A percentile compares a stretch with the other conserved stretches of the same genome.
Evolutionary conservation across 2,797 vertebrate species (phyloP).

Genomic region (Chloroceryle amazona): DNA sequence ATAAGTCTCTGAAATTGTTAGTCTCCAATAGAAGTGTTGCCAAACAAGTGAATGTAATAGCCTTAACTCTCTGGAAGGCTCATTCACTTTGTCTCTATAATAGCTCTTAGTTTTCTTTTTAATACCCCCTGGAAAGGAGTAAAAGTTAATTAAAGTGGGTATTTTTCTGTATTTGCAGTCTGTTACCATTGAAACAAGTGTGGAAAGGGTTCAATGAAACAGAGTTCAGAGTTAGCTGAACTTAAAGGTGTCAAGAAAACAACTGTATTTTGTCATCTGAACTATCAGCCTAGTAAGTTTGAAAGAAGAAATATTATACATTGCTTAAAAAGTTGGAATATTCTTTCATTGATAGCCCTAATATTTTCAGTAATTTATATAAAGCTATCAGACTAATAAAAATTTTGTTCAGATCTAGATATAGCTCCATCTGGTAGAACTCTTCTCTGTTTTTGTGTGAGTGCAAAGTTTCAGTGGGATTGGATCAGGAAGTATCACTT

Average conservation of each 20-base stretch:
- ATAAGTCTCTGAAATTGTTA: slow-evolving; percentile 65
- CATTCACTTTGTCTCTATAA: slow-evolving; percentile 31
- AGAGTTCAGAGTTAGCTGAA: neutral
- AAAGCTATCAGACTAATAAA: neutral
- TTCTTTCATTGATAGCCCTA: neutral
- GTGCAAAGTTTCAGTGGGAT: neutral
- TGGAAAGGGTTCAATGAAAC: neutral
- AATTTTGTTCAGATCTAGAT: neutral
- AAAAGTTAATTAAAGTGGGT: slow-evolving; percentile 71
- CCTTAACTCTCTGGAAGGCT: slow-evolving; percentile 36
- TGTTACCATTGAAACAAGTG: slow-evolving; percentile 39
- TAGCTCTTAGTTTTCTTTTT: slow-evolving; percentile 60
- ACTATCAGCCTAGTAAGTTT: neutral
- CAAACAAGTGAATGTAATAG: slow-evolving; percentile 49
- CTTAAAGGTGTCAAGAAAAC: neutral
- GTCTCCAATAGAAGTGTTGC: slow-evolving; percentile 51
- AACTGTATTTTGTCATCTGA: neutral
- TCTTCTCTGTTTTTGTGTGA: neutral
- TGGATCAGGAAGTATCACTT: neutral
- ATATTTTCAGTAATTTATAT: neutral
- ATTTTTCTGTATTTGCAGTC: slow-evolving; percentile 46
- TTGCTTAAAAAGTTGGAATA: neutral
- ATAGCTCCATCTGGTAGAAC: neutral
- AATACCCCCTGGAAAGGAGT: slow-evolving; percentile 61
- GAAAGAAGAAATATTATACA: neutral